phyloP scores from a whole-genome alignment of 1,140 invertebrate genomes.

The Gryon sp. region DNA sequence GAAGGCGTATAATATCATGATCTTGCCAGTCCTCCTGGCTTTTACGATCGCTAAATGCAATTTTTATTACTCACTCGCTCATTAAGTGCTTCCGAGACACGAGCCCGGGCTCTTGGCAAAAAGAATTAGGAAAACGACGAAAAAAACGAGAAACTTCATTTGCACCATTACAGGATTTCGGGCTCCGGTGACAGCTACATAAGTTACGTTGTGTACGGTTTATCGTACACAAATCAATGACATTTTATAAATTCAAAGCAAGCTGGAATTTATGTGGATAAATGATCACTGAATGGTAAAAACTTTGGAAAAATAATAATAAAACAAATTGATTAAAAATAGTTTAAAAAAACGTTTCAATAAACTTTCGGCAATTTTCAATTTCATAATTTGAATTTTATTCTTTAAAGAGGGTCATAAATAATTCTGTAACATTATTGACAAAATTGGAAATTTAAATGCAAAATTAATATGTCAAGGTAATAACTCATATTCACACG shows the following conservation, averaged over 20 bases:
- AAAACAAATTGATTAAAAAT: no score
- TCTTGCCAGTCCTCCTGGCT: conserved; percentile 12
- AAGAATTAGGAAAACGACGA: conserved; percentile 35
- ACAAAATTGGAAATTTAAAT: no score
- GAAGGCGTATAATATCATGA: conserved; percentile 39
- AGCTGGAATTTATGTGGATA: not conserved
- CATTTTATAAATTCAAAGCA: not conserved
- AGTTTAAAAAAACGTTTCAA: no score
- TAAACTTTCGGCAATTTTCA: no score
- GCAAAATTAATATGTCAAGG: no score
- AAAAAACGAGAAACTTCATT: conserved; percentile 20
- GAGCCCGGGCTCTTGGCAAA: conserved; percentile 20
- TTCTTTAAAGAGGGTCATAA: no score
- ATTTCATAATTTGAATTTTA: no score
- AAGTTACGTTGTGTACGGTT: conserved; percentile 28
- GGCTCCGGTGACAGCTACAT: conserved; percentile 20
- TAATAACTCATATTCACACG: no score
- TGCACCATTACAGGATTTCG: conserved; percentile 33
- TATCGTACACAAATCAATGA: not conserved
- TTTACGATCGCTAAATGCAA: conserved; percentile 55
- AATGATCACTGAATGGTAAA: not conserved
- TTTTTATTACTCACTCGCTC: conserved; percentile 55
- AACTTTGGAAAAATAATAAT: no score
- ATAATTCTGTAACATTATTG: no score
- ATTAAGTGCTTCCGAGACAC: conserved; percentile 39